Base-by-base conservation (phyloP, 1,140 invertebrate species). In the Wasmannia auropunctata region DNA sequence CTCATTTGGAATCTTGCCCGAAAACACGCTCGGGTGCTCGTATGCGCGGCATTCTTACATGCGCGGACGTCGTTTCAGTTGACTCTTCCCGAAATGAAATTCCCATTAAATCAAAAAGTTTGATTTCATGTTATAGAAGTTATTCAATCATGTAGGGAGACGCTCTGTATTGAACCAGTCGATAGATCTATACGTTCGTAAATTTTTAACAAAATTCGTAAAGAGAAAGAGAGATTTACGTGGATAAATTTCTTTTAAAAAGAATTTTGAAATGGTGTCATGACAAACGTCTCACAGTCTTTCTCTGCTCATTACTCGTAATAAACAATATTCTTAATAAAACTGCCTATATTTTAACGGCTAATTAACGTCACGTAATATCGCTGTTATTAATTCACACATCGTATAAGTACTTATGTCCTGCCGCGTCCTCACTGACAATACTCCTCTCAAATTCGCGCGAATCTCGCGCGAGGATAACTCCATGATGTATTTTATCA, bases 401-500 rank as follows among this genome's bases (percentile, higher is more conserved):
- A 14, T 58, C 54, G 1, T 14, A 16, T 11, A 40, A 62, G 25
- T 40, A 63, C 16, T n/a, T n/a, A n/a, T n/a, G 54, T 34, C 7
- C 5, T 49, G 75, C 8, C 22, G 69, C 86, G 8, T 77, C n/a
- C 14, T 86, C 49, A 70, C 62, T 22, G 43, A 63, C 58, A 56
- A 28, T 63, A 25, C 72, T 43, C 75, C 43, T 67, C 16, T 67
- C 16, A 56, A 79, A 85, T 79, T 70, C 63, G 70, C 76, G 56
- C 46, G 54, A 77, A 75, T 49, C 54, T 31, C n/a, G 25, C 34
- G 14, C 49, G n/a, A 28, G 70, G 19, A 65, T 65, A 56, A 43
- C 58, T 77, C 49, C 74, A 43, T 63, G 76, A 92, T 92, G 92
- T 91, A 93, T 92, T 94, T 93, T 91, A 94, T 94, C 91, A 91